Evolutionary conservation across 2,113 vertebrate genomes (phyloP).

Genomic region (Oncorhynchus tshawytscha): DNA sequence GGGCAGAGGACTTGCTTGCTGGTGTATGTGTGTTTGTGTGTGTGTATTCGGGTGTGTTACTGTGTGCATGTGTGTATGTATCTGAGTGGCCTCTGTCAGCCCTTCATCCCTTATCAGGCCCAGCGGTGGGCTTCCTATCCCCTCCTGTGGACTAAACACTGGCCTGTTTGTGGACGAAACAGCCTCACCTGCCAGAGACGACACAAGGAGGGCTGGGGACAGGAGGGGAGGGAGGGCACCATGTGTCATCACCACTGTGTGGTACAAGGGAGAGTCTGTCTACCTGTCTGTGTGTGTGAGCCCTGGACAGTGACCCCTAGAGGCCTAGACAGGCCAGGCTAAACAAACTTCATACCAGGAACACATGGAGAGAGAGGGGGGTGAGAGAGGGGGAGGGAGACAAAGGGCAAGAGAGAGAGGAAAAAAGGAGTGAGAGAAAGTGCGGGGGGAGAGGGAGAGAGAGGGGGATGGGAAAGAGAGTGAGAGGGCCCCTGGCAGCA

Average conservation of each 20-base stretch:
- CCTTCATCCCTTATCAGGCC: neutral
- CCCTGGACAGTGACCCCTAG: slow-evolving; percentile 26
- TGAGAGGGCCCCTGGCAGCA: slow-evolving; percentile 28
- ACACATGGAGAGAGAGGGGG: slow-evolving; percentile 27
- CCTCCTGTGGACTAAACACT: neutral
- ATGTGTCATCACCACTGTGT: slow-evolving; percentile 38
- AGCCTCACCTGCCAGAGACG: neutral
- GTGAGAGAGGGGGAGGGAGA: slow-evolving; percentile 19
- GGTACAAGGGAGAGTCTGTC: slow-evolving; percentile 43
- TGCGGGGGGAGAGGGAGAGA: slow-evolving; percentile 1
- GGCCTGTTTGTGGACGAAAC: neutral
- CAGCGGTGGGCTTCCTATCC: neutral
- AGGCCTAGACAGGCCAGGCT: slow-evolving; percentile 30
- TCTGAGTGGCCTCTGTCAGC: neutral
- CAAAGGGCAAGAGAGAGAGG: neutral
- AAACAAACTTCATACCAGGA: slow-evolving; percentile 31
- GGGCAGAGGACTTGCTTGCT: neutral
- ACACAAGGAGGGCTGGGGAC: too few relatives aligned
- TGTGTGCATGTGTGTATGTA: neutral
- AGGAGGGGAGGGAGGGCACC: neutral
- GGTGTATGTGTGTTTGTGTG: neutral
- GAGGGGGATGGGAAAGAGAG: slow-evolving; percentile 12
- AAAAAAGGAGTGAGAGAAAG: neutral
- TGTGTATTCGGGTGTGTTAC: neutral
- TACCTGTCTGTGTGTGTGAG: slow-evolving; percentile 4